These are phyloP conservation scores for Saccopteryx bilineata DNA, from an alignment of 2,113 vertebrate genomes.

Conservation along the genomic window DNA sequence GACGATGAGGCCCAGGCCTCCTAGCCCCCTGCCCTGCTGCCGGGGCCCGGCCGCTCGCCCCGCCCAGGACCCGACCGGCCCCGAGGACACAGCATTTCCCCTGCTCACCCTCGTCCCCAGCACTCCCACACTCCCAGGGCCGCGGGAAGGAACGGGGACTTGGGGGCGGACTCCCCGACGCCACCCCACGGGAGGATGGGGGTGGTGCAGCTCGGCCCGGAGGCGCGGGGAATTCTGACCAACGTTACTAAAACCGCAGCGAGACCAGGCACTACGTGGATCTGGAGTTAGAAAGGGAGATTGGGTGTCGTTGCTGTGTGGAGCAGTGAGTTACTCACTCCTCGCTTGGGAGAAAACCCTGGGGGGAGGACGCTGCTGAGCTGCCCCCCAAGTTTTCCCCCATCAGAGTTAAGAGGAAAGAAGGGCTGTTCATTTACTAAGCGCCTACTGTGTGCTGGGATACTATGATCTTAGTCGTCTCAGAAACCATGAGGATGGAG, in stretches of 20 bases:
- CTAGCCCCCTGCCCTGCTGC: conserved; percentile 86
- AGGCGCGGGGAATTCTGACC: not conserved
- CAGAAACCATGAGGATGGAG: conserved; percentile 50
- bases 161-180: not conserved
- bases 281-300: not conserved
- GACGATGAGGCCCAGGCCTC: conserved; percentile 92
- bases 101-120: not conserved
- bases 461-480: not conserved
- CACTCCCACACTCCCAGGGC: not conserved
- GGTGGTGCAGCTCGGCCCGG: not conserved
- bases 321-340: not conserved
- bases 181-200: not conserved
- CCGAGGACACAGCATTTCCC: not conserved
- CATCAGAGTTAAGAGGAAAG: conserved; percentile 55
- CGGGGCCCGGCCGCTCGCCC: not conserved
- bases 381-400: not conserved
- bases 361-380: not conserved
- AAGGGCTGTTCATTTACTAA: conserved; percentile 77
- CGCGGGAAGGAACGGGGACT: not conserved
- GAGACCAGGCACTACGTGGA: not conserved
- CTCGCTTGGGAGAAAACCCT: not conserved
- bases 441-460: conserved; percentile 79
- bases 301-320: no score
- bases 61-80: not conserved
- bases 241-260: not conserved